A percentile compares a stretch with the other conserved stretches of the same genome.
Evolutionary conservation across 2,888 invertebrate species (phyloP).

Genomic region (Mechanitis messenoides): DNA sequence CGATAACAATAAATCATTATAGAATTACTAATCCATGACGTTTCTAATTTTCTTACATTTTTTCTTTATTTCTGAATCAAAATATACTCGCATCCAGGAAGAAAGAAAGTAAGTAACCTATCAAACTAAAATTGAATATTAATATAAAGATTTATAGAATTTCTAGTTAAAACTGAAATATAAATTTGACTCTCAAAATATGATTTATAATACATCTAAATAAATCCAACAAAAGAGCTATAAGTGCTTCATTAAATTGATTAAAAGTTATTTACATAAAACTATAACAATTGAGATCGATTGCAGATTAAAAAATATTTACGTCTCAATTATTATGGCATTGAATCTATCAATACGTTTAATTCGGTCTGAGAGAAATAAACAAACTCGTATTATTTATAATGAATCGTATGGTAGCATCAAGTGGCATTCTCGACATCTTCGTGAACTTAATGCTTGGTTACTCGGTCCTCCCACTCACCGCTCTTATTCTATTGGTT

Average conservation of each 20-base stretch:
- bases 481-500: slow-evolving; percentile 63
- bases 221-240: neutral
- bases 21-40: no score
- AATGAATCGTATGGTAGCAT: slow-evolving; percentile 43
- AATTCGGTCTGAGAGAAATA: slow-evolving; percentile 37
- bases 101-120: no score
- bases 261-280: slow-evolving; percentile 7
- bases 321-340: slow-evolving; percentile 41
- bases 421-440: slow-evolving; percentile 51
- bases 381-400: slow-evolving; percentile 34
- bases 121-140: no score
- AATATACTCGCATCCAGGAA: no score
- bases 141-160: no score
- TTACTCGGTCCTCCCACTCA: slow-evolving; percentile 69
- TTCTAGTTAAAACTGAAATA: neutral
- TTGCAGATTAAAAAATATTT: slow-evolving; percentile 30
- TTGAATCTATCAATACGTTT: slow-evolving; percentile 22
- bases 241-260: slow-evolving; percentile 2
- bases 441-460: slow-evolving; percentile 57
- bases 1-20: no score
- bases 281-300: slow-evolving; percentile 10
- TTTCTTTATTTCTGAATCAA: no score
- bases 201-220: neutral
- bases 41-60: no score
- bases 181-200: neutral